Evolutionary conservation across 1,140 invertebrate genomes (phyloP).

Genomic region (Adoxophyes honmai): DNA sequence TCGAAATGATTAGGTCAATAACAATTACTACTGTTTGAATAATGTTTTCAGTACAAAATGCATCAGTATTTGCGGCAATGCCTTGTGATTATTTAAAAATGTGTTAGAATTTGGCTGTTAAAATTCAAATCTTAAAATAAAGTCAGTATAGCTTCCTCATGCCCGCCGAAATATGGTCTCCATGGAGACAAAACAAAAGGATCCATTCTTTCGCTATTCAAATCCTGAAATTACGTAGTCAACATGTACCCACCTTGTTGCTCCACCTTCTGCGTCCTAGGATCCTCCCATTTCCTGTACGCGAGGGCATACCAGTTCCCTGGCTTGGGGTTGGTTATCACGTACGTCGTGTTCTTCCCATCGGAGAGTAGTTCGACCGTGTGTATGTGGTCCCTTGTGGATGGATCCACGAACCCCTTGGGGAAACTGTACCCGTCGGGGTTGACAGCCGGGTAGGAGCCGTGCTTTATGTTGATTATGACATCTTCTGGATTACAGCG

Average conservation of each 20-base stretch:
- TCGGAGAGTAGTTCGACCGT: conserved; percentile 54
- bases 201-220: too few relatives aligned
- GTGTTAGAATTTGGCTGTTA: too few relatives aligned
- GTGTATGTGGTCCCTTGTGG: conserved; percentile 48
- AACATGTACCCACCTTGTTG: conserved; percentile 80
- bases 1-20: too few relatives aligned
- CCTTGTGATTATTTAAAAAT: too few relatives aligned
- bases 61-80: too few relatives aligned
- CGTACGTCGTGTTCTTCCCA: conserved; percentile 49
- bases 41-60: too few relatives aligned
- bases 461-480: conserved; percentile 82
- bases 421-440: conserved; percentile 85
- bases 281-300: conserved; percentile 86
- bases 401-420: conserved; percentile 78
- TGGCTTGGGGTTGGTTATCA: conserved; percentile 77
- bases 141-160: too few relatives aligned
- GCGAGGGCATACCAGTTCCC: conserved; percentile 89
- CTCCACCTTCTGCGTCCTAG: conserved; percentile 82
- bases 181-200: too few relatives aligned
- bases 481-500: conserved; percentile 79
- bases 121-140: too few relatives aligned
- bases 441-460: conserved; percentile 86
- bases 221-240: too few relatives aligned
- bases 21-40: too few relatives aligned
- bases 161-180: too few relatives aligned